Base-by-base conservation (phyloP, 2,797 vertebrate species). In the Pyrocephalus nanus region DNA sequence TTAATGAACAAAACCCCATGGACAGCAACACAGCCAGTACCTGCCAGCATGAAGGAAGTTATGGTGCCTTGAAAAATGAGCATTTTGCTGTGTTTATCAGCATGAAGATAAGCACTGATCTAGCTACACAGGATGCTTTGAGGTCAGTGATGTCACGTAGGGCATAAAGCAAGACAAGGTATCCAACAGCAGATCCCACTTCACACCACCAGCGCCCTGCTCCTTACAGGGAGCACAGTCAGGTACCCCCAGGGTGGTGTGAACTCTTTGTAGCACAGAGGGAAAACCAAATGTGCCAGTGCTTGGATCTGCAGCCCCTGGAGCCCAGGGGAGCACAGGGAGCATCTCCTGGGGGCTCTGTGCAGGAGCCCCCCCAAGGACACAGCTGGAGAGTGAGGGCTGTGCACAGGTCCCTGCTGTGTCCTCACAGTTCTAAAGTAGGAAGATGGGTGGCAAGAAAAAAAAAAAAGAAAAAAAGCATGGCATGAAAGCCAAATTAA, bases 291-390 rank as follows among this genome's bases (percentile, higher is more conserved):
- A 50, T 9, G 48, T 27, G 48, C 25, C 48, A 15, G 14, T 0
- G 4, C 51, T 13, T 5, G 25, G 21, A 32, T 30, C 50, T 26
- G 16, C 36, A 65, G 70, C 36, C 30, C 12, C 75, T 5, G 34
- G 36, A 15, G 12, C 54, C 15, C 3, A 0, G 3, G 61, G 1
- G 27, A 70, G 43, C 38, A 10, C 11, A 0, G 0, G 1, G 60
- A 87, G 32, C 66, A 84, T 26, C 30, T 3, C 13, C 29, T 3
- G 11, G 1, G 22, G 72, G 76, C 72, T 53, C 26, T 19, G 64
- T 0, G 2, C 12, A 40, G 34, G 48, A 50, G 48, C 48, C 25
- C 9, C 25, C 25, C 48, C 36, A 29, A 40, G 40, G 81, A 54
- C 19, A 30, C n/a, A 23, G 66, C 58, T 50, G 61, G 34, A 61